Evolutionary conservation across 2,113 vertebrate species (phyloP).

Genomic region (Tachuris rubrigastra): DNA sequence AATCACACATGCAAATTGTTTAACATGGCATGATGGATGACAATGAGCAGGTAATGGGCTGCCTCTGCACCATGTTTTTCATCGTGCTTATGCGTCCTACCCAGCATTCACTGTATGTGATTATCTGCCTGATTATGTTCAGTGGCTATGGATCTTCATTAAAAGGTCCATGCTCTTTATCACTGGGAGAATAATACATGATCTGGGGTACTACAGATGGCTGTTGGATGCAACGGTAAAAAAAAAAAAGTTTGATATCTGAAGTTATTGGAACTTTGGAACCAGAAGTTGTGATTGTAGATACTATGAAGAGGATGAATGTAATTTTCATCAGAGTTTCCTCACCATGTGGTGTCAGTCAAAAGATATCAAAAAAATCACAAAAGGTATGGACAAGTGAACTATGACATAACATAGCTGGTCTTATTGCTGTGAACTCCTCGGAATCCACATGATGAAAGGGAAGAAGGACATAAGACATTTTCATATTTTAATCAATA

Average conservation of each 20-base stretch:
- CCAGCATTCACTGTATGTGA: neutral
- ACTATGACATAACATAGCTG: neutral
- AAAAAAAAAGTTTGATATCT: neutral
- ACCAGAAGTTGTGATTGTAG: neutral
- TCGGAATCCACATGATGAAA: neutral
- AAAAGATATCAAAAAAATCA: neutral
- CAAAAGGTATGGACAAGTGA: neutral
- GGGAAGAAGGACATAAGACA: neutral
- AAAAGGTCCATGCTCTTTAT: neutral
- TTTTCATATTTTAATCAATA: neutral
- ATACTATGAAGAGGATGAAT: neutral
- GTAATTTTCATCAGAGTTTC: neutral
- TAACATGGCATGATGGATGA: fast-evolving
- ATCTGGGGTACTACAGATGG: neutral
- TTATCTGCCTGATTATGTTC: neutral
- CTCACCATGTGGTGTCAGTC: neutral
- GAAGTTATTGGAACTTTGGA: neutral
- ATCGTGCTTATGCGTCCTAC: neutral
- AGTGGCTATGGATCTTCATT: neutral
- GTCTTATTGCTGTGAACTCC: neutral
- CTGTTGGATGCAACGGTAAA: neutral
- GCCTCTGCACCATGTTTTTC: neutral
- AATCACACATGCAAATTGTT: neutral
- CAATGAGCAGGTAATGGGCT: neutral
- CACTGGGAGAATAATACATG: neutral